Conservation (phyloP, 2,113 vertebrate species). For the Alectura lathami region DNA sequence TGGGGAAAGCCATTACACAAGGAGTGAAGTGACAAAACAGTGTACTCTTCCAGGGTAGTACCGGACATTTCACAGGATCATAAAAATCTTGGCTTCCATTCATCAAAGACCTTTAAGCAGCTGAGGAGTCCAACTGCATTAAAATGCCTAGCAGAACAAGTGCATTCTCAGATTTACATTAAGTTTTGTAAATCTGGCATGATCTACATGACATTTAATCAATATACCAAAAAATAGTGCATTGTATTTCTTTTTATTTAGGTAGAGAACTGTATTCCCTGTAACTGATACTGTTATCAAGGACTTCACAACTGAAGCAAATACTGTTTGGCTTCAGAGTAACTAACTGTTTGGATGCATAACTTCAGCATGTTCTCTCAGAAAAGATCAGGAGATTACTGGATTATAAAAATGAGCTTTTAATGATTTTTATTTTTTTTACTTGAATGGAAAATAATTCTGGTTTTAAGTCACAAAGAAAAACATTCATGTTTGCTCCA, state of each 20-base stretch:
- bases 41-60: neutral
- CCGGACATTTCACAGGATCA: conserved; percentile 32
- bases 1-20: conserved; percentile 34
- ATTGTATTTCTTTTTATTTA: neutral
- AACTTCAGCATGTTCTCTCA: neutral
- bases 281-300: neutral
- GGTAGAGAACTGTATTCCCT: neutral
- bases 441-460: neutral
- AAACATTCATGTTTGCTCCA: neutral
- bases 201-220: neutral
- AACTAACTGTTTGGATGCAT: neutral
- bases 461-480: neutral
- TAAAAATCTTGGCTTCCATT: conserved; percentile 50
- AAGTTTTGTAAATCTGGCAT: neutral
- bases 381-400: neutral
- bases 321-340: neutral
- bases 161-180: neutral
- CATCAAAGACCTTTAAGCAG: neutral
- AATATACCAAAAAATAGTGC: neutral
- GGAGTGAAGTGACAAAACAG: conserved; percentile 51
- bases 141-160: conserved; percentile 13
- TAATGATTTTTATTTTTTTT: neutral
- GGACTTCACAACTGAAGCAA: neutral
- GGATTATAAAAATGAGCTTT: neutral
- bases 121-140: neutral